phyloP scores from a whole-genome alignment of 2,888 invertebrate species.

The Gari tellinella region DNA sequence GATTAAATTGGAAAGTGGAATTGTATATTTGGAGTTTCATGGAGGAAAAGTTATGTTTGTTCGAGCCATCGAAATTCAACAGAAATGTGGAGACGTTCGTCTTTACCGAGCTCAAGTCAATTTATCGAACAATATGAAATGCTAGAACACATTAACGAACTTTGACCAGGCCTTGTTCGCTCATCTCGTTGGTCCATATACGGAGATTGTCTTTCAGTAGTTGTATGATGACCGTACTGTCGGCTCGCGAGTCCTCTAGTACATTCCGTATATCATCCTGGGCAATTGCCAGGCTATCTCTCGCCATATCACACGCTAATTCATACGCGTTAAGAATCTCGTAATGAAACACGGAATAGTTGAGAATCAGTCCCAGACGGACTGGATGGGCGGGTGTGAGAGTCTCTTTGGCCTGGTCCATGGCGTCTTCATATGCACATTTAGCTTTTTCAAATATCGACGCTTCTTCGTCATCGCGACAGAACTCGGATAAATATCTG shows the following conservation, averaged over 20 bases:
- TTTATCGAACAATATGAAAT: too few species aligned
- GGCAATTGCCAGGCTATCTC: slow-evolving; percentile 6
- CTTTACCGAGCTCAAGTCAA: too few species aligned
- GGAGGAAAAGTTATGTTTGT: too few species aligned
- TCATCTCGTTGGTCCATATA: slow-evolving; percentile 38
- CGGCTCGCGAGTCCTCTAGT: slow-evolving; percentile 16
- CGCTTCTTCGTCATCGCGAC: slow-evolving; percentile 16
- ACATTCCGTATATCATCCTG: slow-evolving; percentile 30
- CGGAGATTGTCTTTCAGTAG: slow-evolving; percentile 41
- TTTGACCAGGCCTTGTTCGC: too few species aligned
- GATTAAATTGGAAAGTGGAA: too few species aligned
- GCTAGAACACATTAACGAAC: too few species aligned
- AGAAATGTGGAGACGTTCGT: too few species aligned
- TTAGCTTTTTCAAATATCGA: slow-evolving; percentile 30
- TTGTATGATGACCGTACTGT: slow-evolving; percentile 36
- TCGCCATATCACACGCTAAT: slow-evolving; percentile 31
- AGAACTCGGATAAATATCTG: slow-evolving; percentile 45
- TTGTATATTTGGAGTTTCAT: too few species aligned
- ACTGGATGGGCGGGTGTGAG: slow-evolving; percentile 40
- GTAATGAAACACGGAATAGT: slow-evolving; percentile 46
- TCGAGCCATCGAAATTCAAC: too few species aligned
- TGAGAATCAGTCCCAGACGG: slow-evolving; percentile 36
- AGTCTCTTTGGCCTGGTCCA: slow-evolving; percentile 29
- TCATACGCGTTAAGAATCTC: slow-evolving; percentile 41
- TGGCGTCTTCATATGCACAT: slow-evolving; percentile 25